A percentile compares a stretch with the other conserved stretches of the same genome.
These are phyloP conservation scores for Micronycteris hirsuta DNA, from an alignment of 2,113 vertebrate genomes.

Conservation along the genomic window DNA sequence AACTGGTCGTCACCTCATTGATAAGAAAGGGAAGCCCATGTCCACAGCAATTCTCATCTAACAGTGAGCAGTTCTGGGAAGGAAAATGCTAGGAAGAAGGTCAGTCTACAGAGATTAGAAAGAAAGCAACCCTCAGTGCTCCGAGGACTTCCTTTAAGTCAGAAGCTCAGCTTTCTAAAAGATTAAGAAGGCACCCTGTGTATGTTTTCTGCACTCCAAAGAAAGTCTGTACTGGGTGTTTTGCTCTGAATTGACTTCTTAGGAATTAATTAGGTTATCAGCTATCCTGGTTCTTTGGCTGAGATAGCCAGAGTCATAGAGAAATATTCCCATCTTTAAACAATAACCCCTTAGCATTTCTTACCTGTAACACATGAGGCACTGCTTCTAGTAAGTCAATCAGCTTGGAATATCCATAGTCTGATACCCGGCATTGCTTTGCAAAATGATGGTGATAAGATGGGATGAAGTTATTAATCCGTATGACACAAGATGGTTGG, in stretches of 20 bases:
- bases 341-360: background rate
- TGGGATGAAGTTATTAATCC: constrained; percentile 94
- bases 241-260: background rate
- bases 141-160: background rate
- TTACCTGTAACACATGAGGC: constrained; percentile 95
- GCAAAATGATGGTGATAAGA: constrained; percentile 97
- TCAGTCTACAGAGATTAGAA: background rate
- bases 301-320: background rate
- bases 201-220: background rate
- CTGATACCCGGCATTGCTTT: constrained; percentile 96
- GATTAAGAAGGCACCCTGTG: background rate
- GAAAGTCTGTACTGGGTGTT: background rate
- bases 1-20: background rate
- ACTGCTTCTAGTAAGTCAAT: constrained; percentile 96
- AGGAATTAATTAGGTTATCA: background rate
- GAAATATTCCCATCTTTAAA: background rate
- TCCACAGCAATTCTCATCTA: background rate
- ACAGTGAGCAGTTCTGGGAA: background rate
- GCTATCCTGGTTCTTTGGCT: background rate
- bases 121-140: background rate
- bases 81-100: background rate
- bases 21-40: background rate
- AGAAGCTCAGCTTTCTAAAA: constrained; percentile 5
- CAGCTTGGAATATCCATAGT: constrained; percentile 95
- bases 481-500: constrained; percentile 90